Evolutionary conservation across 1,140 invertebrate species (phyloP), one percentile per base, ranked within the genome.

Genomic region (Trachymyrmex septentrionalis): DNA sequence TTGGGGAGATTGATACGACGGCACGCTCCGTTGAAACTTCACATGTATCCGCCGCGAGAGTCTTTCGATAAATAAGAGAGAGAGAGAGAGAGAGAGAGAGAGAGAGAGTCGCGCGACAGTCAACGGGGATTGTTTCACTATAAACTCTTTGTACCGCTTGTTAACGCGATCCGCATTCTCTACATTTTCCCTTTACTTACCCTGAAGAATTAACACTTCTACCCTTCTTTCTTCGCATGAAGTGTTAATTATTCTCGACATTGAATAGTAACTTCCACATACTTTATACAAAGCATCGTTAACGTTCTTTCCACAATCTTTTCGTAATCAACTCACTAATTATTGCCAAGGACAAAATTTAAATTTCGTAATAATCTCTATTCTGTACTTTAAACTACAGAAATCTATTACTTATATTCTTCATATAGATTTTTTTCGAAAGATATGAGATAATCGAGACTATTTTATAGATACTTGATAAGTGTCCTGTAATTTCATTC

Each of bases 91-190:
- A 7, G 34, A 38, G 34, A 30, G 30, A 30, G 89, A 34, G 34
- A 34, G 34, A 34, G 6, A 34, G 34, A 7, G 7, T 86, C 61
- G 59, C 64, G 19, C n/a, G 14, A 64, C 78, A 72, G 76, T 90
- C 81, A 30, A 77, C 87, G 75, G 80, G 85, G 61, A 91, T 91
- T 91, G 88, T 91, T 88, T 89, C 86, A 75, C 87, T 82, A 72
- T 85, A 72, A 84, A 78, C 80, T 73, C 80, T 78, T 72, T 14
- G 78, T 44, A 69, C 30, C 72, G 75, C 89, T 92, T 91, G 91
- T 92, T 92, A 92, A 92, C 91, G 85, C 77, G 76, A 76, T 75
- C 86, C 78, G 86, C 71, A 89, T 91, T 89, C 88, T 88, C 76
- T 63, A 78, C 75, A 90, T 90, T 87, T 80, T 87, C 44, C 38